A percentile compares a stretch with the other conserved stretches of the same genome.
These are phyloP conservation scores for Geophilus truncorum DNA, from an alignment of 2,888 invertebrate species.

Conservation along the genomic window DNA sequence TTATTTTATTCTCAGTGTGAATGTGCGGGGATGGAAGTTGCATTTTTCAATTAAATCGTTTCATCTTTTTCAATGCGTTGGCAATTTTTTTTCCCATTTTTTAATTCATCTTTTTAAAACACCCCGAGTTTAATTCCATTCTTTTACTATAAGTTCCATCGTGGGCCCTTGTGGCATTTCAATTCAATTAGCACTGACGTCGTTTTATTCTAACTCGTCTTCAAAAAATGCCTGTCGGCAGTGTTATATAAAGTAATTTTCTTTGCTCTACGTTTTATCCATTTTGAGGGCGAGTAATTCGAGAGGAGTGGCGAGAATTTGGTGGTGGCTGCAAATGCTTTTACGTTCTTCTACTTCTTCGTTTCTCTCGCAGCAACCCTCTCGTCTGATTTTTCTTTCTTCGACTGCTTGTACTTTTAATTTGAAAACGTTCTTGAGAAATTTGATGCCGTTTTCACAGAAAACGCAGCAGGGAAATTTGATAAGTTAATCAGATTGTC, in stretches of 20 bases:
- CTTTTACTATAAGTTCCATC: background rate
- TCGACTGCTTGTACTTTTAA: background rate
- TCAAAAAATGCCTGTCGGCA: slow-evolving; percentile 11
- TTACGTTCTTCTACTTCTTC: background rate
- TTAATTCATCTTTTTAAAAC: background rate
- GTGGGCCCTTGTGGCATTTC: slow-evolving; percentile 16
- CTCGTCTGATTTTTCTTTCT: background rate
- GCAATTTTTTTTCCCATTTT: background rate
- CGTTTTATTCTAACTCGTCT: background rate
- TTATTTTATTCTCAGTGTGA: background rate
- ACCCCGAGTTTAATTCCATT: background rate
- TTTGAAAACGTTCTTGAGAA: background rate
- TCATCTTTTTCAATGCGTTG: background rate
- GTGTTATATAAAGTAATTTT: slow-evolving; percentile 21
- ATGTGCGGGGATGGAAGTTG: background rate
- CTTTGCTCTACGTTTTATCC: slow-evolving; percentile 24
- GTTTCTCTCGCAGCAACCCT: background rate
- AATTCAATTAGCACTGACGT: slow-evolving; percentile 24
- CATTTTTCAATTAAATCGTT: background rate
- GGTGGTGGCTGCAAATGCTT: slow-evolving; percentile 14
- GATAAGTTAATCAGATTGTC: slow-evolving; percentile 13
- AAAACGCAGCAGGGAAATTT: slow-evolving; percentile 2
- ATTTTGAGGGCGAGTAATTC: slow-evolving; percentile 17
- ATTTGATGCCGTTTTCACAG: background rate
- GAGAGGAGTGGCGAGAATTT: slow-evolving; percentile 13